Conservation (phyloP, 1,140 invertebrate genomes). For the Musca vetustissima region DNA sequence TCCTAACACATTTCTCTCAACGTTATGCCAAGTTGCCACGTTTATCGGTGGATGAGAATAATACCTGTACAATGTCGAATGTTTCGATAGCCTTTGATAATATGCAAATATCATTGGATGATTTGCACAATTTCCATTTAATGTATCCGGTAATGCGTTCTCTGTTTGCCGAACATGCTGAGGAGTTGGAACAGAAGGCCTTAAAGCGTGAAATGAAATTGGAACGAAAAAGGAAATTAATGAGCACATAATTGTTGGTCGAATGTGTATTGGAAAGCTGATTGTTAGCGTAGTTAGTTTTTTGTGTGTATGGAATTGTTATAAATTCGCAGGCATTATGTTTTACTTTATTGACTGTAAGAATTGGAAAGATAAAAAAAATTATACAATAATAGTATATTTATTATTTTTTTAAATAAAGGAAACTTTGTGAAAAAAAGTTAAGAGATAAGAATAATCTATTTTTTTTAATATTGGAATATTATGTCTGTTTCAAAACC, state of each 20-base stretch:
- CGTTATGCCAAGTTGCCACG: constrained; percentile 88
- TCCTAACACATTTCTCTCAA: constrained; percentile 97
- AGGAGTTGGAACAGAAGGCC: constrained; percentile 74
- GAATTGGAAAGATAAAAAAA: no score
- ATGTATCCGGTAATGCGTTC: constrained; percentile 74
- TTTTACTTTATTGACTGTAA: no score
- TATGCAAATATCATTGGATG: constrained; percentile 74
- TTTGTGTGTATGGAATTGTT: no score
- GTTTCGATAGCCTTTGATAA: constrained; percentile 95
- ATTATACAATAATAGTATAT: no score
- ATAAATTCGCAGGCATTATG: no score
- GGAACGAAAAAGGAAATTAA: constrained; percentile 52
- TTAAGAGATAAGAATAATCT: no score
- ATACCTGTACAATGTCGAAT: constrained; percentile 55
- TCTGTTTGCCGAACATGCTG: constrained; percentile 80
- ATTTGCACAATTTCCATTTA: constrained; percentile 72
- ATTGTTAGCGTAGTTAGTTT: no score
- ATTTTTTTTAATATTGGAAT: no score
- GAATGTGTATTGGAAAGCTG: neutral
- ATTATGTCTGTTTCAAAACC: no score
- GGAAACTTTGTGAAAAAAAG: no score
- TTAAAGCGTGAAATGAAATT: constrained; percentile 61
- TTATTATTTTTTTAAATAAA: no score
- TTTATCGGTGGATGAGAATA: constrained; percentile 50
- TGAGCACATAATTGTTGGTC: constrained; percentile 15